Conservation (phyloP, 2,797 vertebrate genomes). For the Fistularia commersonii region DNA sequence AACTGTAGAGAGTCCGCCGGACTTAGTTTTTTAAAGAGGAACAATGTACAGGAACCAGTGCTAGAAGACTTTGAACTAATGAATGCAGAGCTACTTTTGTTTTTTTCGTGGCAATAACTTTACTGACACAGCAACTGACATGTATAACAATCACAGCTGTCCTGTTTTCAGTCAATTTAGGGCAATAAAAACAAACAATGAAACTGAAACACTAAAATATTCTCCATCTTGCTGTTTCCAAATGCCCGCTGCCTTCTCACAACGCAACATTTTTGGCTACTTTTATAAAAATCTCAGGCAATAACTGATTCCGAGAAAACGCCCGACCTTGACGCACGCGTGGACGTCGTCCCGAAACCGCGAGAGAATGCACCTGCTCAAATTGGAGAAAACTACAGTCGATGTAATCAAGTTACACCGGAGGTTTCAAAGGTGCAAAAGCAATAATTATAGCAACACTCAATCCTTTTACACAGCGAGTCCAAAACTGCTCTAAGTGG, state of each 20-base stretch:
- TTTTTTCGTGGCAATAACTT: conserved; percentile 77
- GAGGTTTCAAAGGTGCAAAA: conserved; percentile 32
- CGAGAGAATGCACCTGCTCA: conserved; percentile 11
- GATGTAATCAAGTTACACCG: conserved; percentile 20
- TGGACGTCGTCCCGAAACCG: conserved; percentile 3
- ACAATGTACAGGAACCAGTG: conserved; percentile 77
- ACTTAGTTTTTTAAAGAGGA: conserved; percentile 83
- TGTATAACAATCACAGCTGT: conserved; percentile 78
- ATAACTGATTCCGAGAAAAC: conserved; percentile 39
- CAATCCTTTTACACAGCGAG: conserved; percentile 17
- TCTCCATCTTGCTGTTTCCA: conserved; percentile 68
- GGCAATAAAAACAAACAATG: conserved; percentile 79
- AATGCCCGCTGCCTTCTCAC: conserved; percentile 30
- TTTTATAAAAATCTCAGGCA: conserved; percentile 50
- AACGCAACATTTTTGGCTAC: conserved; percentile 30
- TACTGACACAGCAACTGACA: conserved; percentile 72
- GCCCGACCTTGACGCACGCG: conserved; percentile 7
- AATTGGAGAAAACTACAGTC: conserved; percentile 19
- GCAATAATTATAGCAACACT: conserved; percentile 51
- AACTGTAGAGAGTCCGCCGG: conserved; percentile 82
- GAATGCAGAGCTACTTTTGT: conserved; percentile 71
- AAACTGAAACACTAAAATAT: conserved; percentile 56
- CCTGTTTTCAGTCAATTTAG: conserved; percentile 73
- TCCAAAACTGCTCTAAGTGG: conserved; percentile 22
- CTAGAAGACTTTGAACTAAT: conserved; percentile 62